These are phyloP conservation scores for Synanthedon vespiformis DNA, from an alignment of 2,888 invertebrate species.

Conservation along the genomic window DNA sequence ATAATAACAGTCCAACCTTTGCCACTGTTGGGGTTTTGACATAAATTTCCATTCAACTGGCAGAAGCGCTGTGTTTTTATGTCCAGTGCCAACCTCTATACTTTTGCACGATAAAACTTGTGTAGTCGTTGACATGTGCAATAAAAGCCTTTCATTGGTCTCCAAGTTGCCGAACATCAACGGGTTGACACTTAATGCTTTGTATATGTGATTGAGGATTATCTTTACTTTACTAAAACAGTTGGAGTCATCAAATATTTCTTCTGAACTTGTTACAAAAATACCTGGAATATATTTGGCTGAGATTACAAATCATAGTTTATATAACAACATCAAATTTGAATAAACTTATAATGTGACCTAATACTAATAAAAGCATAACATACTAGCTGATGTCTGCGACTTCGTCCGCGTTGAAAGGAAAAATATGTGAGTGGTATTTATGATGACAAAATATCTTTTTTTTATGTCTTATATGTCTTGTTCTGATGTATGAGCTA, in stretches of 20 bases:
- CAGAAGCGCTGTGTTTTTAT: slow-evolving; percentile 62
- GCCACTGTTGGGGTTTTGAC: slow-evolving; percentile 79
- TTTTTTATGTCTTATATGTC: too few species aligned
- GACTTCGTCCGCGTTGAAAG: too few species aligned
- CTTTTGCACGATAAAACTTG: slow-evolving; percentile 74
- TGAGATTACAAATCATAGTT: too few species aligned
- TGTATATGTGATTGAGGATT: slow-evolving; percentile 69
- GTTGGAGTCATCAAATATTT: slow-evolving; percentile 70
- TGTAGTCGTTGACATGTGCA: slow-evolving; percentile 69
- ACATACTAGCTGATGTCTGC: too few species aligned
- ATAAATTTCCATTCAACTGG: slow-evolving; percentile 84
- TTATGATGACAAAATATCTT: too few species aligned
- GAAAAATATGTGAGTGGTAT: too few species aligned
- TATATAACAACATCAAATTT: background rate
- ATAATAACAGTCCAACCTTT: slow-evolving; percentile 79
- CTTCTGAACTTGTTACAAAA: slow-evolving; percentile 78
- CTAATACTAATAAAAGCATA: too few species aligned
- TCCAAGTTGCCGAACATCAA: slow-evolving; percentile 73
- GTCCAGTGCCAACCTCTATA: slow-evolving; percentile 63
- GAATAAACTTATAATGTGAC: background rate
- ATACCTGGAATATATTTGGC: slow-evolving; percentile 63
- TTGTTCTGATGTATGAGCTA: too few species aligned
- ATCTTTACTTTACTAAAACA: slow-evolving; percentile 70
- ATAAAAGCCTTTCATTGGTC: slow-evolving; percentile 73
- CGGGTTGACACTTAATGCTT: slow-evolving; percentile 63